Percentiles rank a stretch among this genome's conserved stretches.
Evolutionary conservation across 2,888 invertebrate species (phyloP).

Genomic region (Eustalomyia histrio): DNA sequence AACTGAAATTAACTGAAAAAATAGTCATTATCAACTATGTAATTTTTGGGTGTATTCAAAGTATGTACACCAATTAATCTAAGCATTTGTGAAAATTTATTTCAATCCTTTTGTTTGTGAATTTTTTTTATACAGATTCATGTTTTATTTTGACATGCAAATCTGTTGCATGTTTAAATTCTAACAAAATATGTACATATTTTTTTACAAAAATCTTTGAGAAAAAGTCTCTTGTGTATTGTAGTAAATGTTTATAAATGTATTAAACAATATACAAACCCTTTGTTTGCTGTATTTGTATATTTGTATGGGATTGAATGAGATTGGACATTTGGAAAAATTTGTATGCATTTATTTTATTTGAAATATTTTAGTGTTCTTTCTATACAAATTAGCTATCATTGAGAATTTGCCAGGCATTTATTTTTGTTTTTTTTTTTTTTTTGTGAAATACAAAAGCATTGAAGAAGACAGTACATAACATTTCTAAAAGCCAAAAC

Average conservation of each 20-base stretch:
- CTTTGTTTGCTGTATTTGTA: background rate
- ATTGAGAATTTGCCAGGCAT: slow-evolving; percentile 32
- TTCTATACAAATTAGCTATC: slow-evolving; percentile 37
- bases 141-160: background rate
- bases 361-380: slow-evolving; percentile 12
- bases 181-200: background rate
- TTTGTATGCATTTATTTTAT: slow-evolving; percentile 3
- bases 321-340: slow-evolving; percentile 9
- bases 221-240: background rate
- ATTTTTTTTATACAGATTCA: no score
- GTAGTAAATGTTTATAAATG: background rate
- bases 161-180: background rate
- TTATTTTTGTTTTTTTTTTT: slow-evolving; percentile 1
- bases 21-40: no score
- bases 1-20: no score
- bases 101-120: background rate
- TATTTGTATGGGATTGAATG: background rate
- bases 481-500: background rate
- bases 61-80: background rate
- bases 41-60: no score
- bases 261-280: background rate
- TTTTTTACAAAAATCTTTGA: slow-evolving; percentile 11
- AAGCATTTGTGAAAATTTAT: slow-evolving; percentile 18
- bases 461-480: slow-evolving; percentile 28
- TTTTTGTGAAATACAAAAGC: slow-evolving; percentile 1